Evolutionary conservation across 2,113 vertebrate species (phyloP), one percentile per base, ranked within the genome.

Genomic region (Boulengeromyrus knoepffleri): DNA sequence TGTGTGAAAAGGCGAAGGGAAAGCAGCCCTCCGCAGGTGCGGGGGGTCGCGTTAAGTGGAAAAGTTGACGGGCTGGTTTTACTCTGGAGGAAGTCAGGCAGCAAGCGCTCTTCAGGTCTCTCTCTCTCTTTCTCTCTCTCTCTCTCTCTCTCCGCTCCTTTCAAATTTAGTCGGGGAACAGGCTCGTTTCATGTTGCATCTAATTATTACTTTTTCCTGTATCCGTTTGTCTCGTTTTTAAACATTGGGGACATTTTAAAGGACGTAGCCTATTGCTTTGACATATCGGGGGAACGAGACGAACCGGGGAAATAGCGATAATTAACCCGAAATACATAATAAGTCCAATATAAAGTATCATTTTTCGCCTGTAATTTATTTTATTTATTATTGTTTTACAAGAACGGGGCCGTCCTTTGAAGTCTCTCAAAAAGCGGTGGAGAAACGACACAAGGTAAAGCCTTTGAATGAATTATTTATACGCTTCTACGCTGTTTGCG

Each of bases 11-110:
- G 27, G 90, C 87, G 83, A 80, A 80, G 74, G 74, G 84, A 62
- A 58, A 89, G 91, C 92, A 93, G 39, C 84, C 45, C 45, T 80
- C 87, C 88, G 45, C 85, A 90, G 83, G 93, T 88, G 84, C 66
- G 94, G 94, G 93, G 95, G 94, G 96, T 94, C 94, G 93, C 94
- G 92, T 94, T 91, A 94, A 93, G 94, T 96, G 96, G 96, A 96
- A 96, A 97, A 95, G 92, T 95, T 96, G 95, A 96, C 94, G 93
- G 95, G 95, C 96, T 93, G 92, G 91, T 93, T 39, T 47, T 93
- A 7, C 94, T 92, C 90, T 91, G 92, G 92, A 94, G 92, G 92
- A 92, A 94, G 94, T 92, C 95, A 95, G 95, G 90, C 90, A 91
- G 84, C 86, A 31, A 31, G 70, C 88, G 92, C 56, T 91, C 93